Conservation (phyloP, 2,113 vertebrate species). For the Hylia prasina region DNA sequence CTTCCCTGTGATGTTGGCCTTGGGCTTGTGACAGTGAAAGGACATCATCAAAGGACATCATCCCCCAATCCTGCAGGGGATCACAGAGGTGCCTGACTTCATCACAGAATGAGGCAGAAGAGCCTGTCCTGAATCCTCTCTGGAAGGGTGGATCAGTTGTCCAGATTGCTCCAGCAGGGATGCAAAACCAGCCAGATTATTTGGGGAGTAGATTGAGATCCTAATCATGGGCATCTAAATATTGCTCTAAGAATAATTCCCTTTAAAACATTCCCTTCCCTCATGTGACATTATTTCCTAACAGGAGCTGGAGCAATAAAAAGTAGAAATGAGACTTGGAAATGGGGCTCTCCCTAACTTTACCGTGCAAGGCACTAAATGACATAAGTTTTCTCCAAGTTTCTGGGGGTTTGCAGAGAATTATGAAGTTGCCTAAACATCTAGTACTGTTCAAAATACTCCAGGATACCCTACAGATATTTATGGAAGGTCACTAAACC, state of each 20-base stretch:
- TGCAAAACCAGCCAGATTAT: neutral
- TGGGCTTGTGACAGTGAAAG: conserved; percentile 44
- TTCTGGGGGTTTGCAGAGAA: neutral
- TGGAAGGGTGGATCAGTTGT: neutral
- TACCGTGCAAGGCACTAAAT: neutral
- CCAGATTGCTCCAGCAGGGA: neutral
- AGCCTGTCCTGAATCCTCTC: neutral
- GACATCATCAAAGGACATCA: conserved; percentile 9
- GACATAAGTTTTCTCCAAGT: neutral
- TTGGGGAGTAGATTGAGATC: neutral
- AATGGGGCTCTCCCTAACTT: neutral
- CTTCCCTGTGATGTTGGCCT: conserved; percentile 16
- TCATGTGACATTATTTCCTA: neutral
- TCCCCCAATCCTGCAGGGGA: no score
- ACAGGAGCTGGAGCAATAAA: neutral
- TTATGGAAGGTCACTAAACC: neutral
- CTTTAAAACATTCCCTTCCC: neutral
- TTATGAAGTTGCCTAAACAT: neutral
- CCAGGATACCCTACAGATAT: neutral
- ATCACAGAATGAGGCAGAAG: neutral
- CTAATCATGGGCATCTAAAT: neutral
- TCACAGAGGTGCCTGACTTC: conserved; percentile 27
- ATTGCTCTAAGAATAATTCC: neutral
- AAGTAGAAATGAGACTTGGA: neutral
- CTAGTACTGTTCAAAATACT: neutral